Conservation (phyloP, 2,113 vertebrate genomes). For the Clupea harengus region DNA sequence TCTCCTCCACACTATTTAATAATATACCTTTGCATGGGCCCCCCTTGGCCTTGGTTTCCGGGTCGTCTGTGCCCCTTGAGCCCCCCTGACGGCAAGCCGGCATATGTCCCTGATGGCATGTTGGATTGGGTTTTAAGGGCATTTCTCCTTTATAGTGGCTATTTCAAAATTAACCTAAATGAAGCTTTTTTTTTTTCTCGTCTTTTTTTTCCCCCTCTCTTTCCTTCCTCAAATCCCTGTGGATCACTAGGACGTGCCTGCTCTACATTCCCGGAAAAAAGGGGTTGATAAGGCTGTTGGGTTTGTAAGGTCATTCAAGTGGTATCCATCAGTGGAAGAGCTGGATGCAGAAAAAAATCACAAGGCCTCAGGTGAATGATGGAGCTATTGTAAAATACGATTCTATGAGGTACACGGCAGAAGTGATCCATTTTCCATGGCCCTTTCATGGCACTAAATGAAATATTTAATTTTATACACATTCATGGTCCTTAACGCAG, state of each 20-base stretch:
- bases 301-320: slow-evolving; percentile 10
- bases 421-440: neutral
- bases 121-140: neutral
- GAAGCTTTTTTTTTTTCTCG: neutral
- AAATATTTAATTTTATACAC: neutral
- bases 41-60: no score
- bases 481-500: neutral
- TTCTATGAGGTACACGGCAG: no score
- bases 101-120: neutral
- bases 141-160: neutral
- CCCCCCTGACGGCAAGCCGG: no score
- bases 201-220: neutral
- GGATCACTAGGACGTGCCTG: neutral
- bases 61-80: no score
- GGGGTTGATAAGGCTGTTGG: neutral
- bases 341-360: neutral
- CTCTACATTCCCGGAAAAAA: neutral
- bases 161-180: neutral
- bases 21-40: no score
- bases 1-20: no score
- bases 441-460: neutral
- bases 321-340: neutral
- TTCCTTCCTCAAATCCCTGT: neutral
- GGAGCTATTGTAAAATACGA: neutral
- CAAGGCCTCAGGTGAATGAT: neutral